A percentile compares a stretch with the other conserved stretches of the same genome.
Evolutionary conservation across 2,113 vertebrate genomes (phyloP).

Genomic region (Oryzias celebensis): DNA sequence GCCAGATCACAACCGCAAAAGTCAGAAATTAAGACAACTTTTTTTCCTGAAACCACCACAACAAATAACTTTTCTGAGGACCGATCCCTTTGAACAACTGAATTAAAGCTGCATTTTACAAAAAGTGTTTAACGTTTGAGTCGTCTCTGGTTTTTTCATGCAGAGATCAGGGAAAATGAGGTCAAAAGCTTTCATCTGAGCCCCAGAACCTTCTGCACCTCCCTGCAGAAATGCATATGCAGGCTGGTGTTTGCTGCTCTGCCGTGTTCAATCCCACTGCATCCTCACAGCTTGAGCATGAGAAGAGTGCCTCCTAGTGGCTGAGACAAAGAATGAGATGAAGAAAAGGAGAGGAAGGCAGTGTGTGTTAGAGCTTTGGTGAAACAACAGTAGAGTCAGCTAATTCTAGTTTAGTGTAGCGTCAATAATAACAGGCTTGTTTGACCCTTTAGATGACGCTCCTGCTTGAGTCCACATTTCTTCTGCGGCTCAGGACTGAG

Average conservation of each 20-base stretch:
- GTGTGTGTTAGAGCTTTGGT: constrained; percentile 49
- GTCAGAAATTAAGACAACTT: too few relatives aligned
- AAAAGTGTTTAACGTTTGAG: background rate
- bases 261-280: constrained; percentile 50
- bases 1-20: too few relatives aligned
- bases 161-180: constrained; percentile 7
- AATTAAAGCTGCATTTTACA: background rate
- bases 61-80: too few relatives aligned
- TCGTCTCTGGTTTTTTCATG: constrained; percentile 17
- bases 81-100: too few relatives aligned
- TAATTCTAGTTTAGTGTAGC: constrained; percentile 57
- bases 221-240: constrained; percentile 43
- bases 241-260: constrained; percentile 42
- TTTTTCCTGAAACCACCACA: too few relatives aligned
- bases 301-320: constrained; percentile 82
- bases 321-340: constrained; percentile 1
- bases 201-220: constrained; percentile 41
- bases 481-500: constrained; percentile 41
- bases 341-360: constrained; percentile 34
- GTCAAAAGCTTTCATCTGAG: constrained; percentile 15
- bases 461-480: constrained; percentile 31
- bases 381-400: constrained; percentile 64
- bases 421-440: constrained; percentile 58
- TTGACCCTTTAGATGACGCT: constrained; percentile 52
- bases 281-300: constrained; percentile 62